Conservation (phyloP, 2,888 invertebrate genomes). For the Spilarctia lutea region DNA sequence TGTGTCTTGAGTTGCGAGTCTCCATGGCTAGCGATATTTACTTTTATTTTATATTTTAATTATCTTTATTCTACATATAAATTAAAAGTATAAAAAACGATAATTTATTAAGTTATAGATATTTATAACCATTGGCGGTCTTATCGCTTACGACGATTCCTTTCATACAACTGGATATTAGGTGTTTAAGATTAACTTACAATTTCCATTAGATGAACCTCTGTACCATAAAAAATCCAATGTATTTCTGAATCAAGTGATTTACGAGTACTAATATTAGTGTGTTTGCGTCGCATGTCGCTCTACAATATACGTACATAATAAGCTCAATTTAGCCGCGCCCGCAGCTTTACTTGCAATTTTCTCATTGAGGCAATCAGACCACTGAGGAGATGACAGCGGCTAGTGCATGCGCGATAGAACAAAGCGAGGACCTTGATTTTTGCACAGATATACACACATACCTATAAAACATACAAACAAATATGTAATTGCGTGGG, state of each 20-base stretch:
- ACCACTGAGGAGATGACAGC: conserved; percentile 7
- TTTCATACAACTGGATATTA: too few species aligned
- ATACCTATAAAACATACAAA: not conserved
- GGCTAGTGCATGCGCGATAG: conserved; percentile 15
- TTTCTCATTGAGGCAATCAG: conserved; percentile 70
- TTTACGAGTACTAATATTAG: not conserved
- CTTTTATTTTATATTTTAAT: too few species aligned
- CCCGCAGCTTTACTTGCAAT: conserved; percentile 56
- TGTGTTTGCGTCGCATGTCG: conserved; percentile 53
- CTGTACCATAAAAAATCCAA: not conserved
- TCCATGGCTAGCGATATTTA: too few species aligned
- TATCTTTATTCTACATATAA: too few species aligned
- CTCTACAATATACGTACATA: conserved; percentile 1
- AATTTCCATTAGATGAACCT: too few species aligned
- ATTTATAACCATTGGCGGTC: too few species aligned
- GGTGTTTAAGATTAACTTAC: too few species aligned
- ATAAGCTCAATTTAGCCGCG: conserved; percentile 46
- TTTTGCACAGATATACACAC: conserved; percentile 3
- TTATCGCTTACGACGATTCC: too few species aligned
- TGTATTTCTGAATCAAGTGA: not conserved
- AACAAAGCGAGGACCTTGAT: conserved; percentile 19
- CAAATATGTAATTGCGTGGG: conserved; percentile 4
- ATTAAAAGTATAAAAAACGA: too few species aligned
- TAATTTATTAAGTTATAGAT: too few species aligned
- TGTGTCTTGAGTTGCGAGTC: too few species aligned